Base-by-base conservation (phyloP, 2,797 vertebrate species). In the Catharus ustulatus region DNA sequence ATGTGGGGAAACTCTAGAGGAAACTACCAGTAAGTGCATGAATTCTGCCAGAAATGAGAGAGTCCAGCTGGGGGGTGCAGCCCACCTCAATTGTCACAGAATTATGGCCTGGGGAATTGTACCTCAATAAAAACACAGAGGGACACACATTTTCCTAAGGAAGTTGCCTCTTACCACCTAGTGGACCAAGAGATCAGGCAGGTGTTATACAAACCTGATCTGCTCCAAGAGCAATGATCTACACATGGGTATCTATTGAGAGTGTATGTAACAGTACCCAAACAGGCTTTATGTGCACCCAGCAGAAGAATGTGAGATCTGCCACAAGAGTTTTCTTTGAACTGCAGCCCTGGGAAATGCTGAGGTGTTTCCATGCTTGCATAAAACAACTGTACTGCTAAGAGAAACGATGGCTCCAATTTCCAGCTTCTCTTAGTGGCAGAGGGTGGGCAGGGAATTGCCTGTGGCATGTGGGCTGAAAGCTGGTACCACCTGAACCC, bases 211-310 rank as follows among this genome's bases (percentile, higher is more conserved):
- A 67, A 87, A 67, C 12, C 46, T 67, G 34, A 54, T 34, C 38
- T 58, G 26, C 21, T 34, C 42, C 71, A 75, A 62, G 13, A 67
- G 13, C 29, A 63, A 61, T 42, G 24, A 36, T 16, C 57, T 69
- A 4, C 29, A 29, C 15, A 13, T 6, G 2, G 30, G 12, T 18
- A 40, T 38, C 20, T 55, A 13, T 15, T 30, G 51, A 34, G 38
- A 82, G 0, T 10, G 11, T 30, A 4, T 24, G 0, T 38, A 40
- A 30, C 0, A 3, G n/a, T 3, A 40, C 29, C 51, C 18, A 27
- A 5, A 8, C 14, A 32, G 5, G 45, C 9, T 61, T 30, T 22
- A 24, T 14, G 11, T 46, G 42, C 12, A 10, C 15, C 15, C 34
- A 66, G 27, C 15, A 74, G 54, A 64, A 82, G 30, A 5, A 11